Evolutionary conservation across 2,113 vertebrate species (phyloP), one percentile per base, ranked within the genome.

Genomic region (Mastomys coucha): DNA sequence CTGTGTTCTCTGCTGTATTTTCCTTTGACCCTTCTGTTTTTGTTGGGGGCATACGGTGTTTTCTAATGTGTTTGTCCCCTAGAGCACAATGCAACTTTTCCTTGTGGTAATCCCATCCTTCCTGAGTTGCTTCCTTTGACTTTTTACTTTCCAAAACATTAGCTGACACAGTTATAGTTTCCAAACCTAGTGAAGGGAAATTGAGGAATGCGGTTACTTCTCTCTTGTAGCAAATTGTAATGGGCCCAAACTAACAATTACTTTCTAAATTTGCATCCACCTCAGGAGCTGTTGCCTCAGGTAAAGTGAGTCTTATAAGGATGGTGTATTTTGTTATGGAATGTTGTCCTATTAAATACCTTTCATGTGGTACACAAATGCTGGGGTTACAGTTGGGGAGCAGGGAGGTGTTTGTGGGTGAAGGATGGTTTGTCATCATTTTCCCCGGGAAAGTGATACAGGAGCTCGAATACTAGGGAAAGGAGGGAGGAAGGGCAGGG

Each of bases 31-130:
- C 97, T 93, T 98, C 98, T 69, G 73, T 67, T 78, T 93, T 91
- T 33, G 78, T 17, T 73, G 89, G 10, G 7, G 89, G n/a, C 20
- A 65, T 51, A 12, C 88, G 95, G 3, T 95, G 95, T 88, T 98
- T 96, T 88, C 78, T 95, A 88, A 93, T 14, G 17, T 39, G 85
- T 63, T 94, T 97, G 16, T 97, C 98, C 95, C 98, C 98, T 73
- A 87, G 93, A 93, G 97, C 73, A 90, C 89, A 92, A 0, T 96
- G 92, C 20, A 96, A 63, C 75, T 94, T 98, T 93, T 96, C 96
- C 95, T 98, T 99, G 95, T 98, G 98, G 97, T 94, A 97, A 78
- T 98, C 96, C 88, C 98, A 97, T 67, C 90, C 98, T 97, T 98
- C 98, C 93, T 93, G 93, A 90, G 88, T 97, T 69, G 97, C 96